These are phyloP conservation scores for Brachylomia viminalis DNA, from an alignment of 2,888 invertebrate species.

Conservation along the genomic window DNA sequence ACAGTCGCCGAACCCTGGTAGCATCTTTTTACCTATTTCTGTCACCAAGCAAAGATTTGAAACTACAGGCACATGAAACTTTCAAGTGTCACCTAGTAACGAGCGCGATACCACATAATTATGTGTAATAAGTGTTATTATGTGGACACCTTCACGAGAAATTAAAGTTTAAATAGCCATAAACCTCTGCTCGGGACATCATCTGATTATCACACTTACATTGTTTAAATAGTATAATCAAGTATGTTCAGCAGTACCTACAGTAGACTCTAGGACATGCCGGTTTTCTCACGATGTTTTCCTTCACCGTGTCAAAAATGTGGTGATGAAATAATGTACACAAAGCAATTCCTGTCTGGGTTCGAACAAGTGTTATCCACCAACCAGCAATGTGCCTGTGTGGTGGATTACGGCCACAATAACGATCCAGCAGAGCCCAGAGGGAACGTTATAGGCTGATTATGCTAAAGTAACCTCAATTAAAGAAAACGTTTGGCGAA, in stretches of 20 bases:
- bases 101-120: neutral
- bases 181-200: neutral
- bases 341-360: neutral
- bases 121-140: too few relatives aligned
- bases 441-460: neutral
- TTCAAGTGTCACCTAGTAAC: slow-evolving; percentile 1
- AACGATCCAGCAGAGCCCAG: neutral
- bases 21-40: slow-evolving; percentile 10
- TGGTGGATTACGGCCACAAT: neutral
- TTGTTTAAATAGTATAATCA: neutral
- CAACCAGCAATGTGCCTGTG: neutral
- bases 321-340: neutral
- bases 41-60: neutral
- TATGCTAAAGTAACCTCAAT: neutral
- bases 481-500: neutral
- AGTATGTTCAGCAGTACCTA: neutral
- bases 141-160: neutral
- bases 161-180: neutral
- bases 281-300: neutral
- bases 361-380: neutral
- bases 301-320: neutral
- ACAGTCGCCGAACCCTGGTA: too few relatives aligned
- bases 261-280: neutral
- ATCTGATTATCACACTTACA: neutral
- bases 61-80: slow-evolving; percentile 14